Evolutionary conservation across 2,888 invertebrate species (phyloP), one percentile per base, ranked within the genome.

Genomic region (Protodeltote pygarga): DNA sequence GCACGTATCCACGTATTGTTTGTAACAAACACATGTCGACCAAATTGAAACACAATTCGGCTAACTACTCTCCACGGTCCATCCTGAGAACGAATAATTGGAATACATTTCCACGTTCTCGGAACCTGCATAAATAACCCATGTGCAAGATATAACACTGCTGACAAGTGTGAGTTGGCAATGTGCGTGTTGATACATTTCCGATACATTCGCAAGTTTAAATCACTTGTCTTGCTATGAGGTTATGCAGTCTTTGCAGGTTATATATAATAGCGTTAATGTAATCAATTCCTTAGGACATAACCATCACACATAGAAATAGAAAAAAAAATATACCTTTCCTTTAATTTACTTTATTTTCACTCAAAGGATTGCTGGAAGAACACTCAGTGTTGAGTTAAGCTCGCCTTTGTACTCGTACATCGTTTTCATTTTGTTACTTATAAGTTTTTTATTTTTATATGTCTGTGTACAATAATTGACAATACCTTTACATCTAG

Each of bases 1-100:
- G 45, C 13, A 32, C 17, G 32, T 6, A 40, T n/a, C n/a, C n/a
- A n/a, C n/a, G n/a, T 40, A 41, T 60, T 53, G 34, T 61, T 31
- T 29, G 40, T 46, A 46, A 41, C 53, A 37, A 58, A 53, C 46
- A 46, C 54, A 53, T 40, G 54, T 28, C 23, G 13, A 32, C 32
- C 40, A 54, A 66, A 66, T 63, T 59, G 64, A 66, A 65, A 63
- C 65, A 58, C 65, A 63, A 63, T 67, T 48, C 46, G 16, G 29
- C 63, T 63, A 66, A 65, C 67, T 51, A 66, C 41, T 66, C 63
- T 54, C 58, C 8, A 33, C 19, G 28, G 50, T 25, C 51, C 31
- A 17, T 24, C 14, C 51, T 49, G 47, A 58, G 53, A 52, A 51
- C 51, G 51, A 54, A 59, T 53, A 46, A 52, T 48, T 34, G 46